A percentile compares a stretch with the other conserved stretches of the same genome.
Evolutionary conservation across 2,113 vertebrate genomes (phyloP).

Genomic region (Oncorhynchus tshawytscha): DNA sequence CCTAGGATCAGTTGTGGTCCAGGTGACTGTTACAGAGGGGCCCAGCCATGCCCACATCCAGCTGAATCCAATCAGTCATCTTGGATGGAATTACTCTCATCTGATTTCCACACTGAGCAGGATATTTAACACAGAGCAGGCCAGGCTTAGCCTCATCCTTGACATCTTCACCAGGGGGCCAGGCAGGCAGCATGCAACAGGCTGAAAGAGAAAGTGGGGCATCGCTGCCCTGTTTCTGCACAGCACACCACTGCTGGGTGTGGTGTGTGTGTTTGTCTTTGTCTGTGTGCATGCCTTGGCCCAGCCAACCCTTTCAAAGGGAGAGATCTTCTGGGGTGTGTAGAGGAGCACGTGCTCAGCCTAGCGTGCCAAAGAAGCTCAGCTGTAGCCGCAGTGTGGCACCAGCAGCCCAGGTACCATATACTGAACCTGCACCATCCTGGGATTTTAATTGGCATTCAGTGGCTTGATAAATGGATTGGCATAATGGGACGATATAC

Average conservation of each 20-base stretch:
- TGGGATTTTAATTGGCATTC: slow-evolving; percentile 94
- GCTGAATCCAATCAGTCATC: slow-evolving; percentile 72
- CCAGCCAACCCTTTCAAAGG: slow-evolving; percentile 6
- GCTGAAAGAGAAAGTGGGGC: too few species aligned
- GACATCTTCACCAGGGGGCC: slow-evolving; percentile 82
- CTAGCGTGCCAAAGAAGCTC: slow-evolving; percentile 79
- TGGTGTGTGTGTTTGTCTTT: background rate
- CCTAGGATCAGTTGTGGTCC: slow-evolving; percentile 52
- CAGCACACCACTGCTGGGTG: too few species aligned
- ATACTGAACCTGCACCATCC: slow-evolving; percentile 87
- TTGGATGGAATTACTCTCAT: slow-evolving; percentile 84
- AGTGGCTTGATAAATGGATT: slow-evolving; percentile 90
- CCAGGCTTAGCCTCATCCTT: slow-evolving; percentile 60
- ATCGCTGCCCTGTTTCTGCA: too few species aligned
- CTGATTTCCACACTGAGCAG: slow-evolving; percentile 82
- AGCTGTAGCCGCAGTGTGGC: slow-evolving; percentile 85
- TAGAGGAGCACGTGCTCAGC: slow-evolving; percentile 20
- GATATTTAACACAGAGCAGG: too few species aligned
- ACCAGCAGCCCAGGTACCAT: slow-evolving; percentile 67
- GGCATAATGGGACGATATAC: slow-evolving; percentile 93
- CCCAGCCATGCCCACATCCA: slow-evolving; percentile 35
- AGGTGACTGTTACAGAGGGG: background rate
- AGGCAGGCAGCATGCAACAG: slow-evolving; percentile 64
- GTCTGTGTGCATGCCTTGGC: slow-evolving; percentile 43
- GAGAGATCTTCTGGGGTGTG: background rate